Evolutionary conservation across 2,113 vertebrate species (phyloP).

Genomic region (Myanophis thanlyinensis): DNA sequence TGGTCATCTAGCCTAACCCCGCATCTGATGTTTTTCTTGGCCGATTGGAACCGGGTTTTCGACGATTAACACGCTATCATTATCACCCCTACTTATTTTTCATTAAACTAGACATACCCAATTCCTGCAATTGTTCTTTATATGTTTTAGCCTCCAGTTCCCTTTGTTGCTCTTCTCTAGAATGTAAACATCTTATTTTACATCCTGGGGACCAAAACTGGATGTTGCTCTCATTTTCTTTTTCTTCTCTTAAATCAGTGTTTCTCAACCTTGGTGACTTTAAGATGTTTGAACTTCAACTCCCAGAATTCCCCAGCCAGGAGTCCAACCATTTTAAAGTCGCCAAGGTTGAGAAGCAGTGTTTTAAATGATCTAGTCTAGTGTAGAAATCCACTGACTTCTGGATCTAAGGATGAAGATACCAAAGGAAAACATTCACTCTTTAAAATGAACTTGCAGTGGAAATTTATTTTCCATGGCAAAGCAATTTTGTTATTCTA

Average conservation of each 20-base stretch:
- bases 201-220: not conserved
- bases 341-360: too few species aligned
- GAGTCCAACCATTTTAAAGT: too few species aligned
- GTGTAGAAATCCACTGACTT: not conserved
- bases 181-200: not conserved
- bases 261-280: too few species aligned
- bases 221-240: not conserved
- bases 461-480: too few species aligned
- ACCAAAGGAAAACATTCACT: not conserved
- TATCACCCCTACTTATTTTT: not conserved
- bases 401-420: not conserved
- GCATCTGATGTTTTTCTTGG: too few species aligned
- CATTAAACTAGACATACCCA: not conserved
- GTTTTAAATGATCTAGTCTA: not conserved
- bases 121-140: not conserved
- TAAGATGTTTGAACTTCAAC: too few species aligned
- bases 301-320: too few species aligned
- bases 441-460: not conserved
- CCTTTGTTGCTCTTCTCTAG: not conserved
- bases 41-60: too few species aligned
- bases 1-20: too few species aligned
- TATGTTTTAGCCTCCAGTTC: not conserved
- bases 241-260: not conserved
- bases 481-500: not conserved
- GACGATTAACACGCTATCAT: too few species aligned